Evolutionary conservation across 1,140 invertebrate species (phyloP).

Genomic region (Nebria ingens): DNA sequence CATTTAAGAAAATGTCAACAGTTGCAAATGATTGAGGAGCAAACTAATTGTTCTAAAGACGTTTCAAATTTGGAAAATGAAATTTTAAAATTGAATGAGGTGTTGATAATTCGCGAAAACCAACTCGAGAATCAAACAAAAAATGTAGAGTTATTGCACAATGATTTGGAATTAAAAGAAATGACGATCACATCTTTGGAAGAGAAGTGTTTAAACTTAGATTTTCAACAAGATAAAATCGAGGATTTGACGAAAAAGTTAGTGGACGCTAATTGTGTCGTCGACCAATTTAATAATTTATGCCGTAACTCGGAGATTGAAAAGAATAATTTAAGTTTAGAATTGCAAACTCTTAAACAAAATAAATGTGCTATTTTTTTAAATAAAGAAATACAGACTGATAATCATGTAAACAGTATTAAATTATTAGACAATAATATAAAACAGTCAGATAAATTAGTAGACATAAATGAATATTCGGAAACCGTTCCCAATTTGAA

Average conservation of each 20-base stretch:
- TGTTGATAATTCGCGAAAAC: neutral
- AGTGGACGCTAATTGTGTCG: neutral
- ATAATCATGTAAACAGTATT: neutral
- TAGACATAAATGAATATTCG: constrained; percentile 3
- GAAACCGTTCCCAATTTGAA: neutral
- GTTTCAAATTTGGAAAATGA: neutral
- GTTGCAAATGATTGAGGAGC: neutral
- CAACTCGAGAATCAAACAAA: neutral
- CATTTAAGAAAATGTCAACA: neutral
- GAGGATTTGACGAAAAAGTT: neutral
- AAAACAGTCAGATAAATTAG: neutral
- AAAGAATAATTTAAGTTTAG: constrained; percentile 11
- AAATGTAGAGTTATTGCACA: neutral
- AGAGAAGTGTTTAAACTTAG: no score
- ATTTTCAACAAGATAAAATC: neutral
- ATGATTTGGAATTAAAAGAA: neutral
- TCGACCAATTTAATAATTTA: constrained; percentile 14
- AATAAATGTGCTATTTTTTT: no score
- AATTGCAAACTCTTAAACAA: no score
- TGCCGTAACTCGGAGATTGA: constrained; percentile 14
- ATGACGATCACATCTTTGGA: no score
- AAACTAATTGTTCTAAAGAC: neutral
- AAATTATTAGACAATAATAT: neutral
- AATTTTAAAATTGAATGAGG: neutral
- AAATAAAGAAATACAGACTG: neutral